These are phyloP conservation scores for Vandiemenella viatica DNA, from an alignment of 2,888 invertebrate genomes.

Conservation along the genomic window DNA sequence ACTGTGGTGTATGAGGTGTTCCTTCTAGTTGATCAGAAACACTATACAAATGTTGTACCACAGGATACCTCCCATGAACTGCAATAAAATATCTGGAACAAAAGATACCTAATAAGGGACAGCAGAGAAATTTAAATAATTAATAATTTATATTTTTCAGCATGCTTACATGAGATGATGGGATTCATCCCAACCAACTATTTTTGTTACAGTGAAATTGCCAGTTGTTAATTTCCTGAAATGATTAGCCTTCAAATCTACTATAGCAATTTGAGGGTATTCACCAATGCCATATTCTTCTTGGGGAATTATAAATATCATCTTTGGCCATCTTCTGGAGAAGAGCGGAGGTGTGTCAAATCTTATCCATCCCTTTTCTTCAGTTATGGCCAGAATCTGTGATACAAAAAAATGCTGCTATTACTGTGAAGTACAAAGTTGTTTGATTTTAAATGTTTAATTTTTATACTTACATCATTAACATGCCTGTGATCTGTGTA, in stretches of 20 bases:
- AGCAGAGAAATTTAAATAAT: too few species aligned
- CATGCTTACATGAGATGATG: background rate
- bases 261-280: background rate
- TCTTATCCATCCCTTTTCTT: background rate
- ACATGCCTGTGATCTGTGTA: background rate
- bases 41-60: background rate
- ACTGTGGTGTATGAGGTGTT: background rate
- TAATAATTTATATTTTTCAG: too few species aligned
- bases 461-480: conserved; percentile 19
- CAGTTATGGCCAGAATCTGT: background rate
- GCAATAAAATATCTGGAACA: background rate
- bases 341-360: background rate
- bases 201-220: background rate
- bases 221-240: background rate
- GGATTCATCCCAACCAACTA: background rate
- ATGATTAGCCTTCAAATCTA: background rate
- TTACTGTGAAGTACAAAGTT: too few species aligned
- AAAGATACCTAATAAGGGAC: too few species aligned
- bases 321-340: background rate
- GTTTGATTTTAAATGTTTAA: too few species aligned
- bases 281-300: background rate
- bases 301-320: background rate
- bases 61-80: background rate
- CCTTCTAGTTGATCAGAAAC: background rate
- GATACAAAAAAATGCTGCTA: background rate